Evolutionary conservation across 2,113 vertebrate genomes (phyloP).

Genomic region (Tachuris rubrigastra): DNA sequence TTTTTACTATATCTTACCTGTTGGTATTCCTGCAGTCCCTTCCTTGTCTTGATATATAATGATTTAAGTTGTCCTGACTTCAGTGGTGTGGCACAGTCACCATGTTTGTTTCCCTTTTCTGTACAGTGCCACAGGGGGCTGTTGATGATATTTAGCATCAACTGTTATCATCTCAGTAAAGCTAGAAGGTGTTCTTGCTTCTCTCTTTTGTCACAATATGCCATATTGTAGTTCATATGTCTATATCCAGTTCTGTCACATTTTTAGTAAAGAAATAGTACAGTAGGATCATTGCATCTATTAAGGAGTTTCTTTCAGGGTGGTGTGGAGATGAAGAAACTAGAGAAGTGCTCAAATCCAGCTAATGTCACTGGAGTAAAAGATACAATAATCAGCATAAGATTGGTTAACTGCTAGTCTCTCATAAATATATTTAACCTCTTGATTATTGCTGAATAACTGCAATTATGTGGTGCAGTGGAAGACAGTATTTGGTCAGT

Average conservation of each 20-base stretch:
- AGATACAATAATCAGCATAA: background rate
- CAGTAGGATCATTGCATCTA: background rate
- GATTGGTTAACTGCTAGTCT: background rate
- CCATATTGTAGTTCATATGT: background rate
- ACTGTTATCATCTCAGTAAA: background rate
- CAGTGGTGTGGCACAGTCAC: rapidly evolving
- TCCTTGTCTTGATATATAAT: rapidly evolving
- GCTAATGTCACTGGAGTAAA: background rate
- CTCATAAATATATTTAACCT: background rate
- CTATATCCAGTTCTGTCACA: background rate
- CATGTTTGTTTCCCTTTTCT: background rate
- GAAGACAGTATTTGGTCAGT: background rate
- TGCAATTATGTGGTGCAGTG: background rate
- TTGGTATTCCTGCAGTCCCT: background rate
- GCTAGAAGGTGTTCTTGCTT: background rate
- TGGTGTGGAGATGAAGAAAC: background rate
- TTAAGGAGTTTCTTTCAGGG: background rate
- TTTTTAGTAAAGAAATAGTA: background rate
- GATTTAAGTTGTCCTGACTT: background rate
- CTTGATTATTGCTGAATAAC: background rate
- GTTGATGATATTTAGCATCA: background rate
- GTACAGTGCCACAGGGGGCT: background rate
- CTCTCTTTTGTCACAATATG: background rate
- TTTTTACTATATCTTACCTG: background rate
- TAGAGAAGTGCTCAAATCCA: background rate